phyloP scores from a whole-genome alignment of 2,113 vertebrate species.

The Microcebus murinus region DNA sequence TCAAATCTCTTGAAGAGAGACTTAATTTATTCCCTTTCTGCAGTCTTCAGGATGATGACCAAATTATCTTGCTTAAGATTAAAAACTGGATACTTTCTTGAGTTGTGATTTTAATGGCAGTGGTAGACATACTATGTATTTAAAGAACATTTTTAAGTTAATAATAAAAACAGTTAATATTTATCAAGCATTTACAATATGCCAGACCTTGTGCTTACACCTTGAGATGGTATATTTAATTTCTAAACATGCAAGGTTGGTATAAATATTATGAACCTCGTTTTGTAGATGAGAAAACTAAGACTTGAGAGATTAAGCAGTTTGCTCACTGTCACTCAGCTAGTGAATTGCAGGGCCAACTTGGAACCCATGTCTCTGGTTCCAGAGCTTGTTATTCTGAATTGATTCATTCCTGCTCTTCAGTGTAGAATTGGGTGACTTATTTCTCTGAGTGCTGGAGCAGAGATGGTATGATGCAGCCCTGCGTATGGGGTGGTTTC shows the following conservation, averaged over 20 bases:
- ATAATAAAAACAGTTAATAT: neutral
- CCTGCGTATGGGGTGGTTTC: rapidly evolving
- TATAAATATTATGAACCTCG: neutral
- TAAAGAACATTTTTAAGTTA: neutral
- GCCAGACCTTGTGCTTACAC: neutral
- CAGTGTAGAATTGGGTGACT: too few relatives aligned
- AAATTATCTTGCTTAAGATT: neutral
- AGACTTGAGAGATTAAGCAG: neutral
- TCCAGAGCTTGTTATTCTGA: neutral
- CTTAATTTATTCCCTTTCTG: neutral
- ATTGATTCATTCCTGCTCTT: neutral
- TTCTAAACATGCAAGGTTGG: neutral
- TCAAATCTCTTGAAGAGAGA: neutral
- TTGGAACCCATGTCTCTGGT: neutral
- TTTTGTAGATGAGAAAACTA: neutral
- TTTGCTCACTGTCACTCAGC: neutral
- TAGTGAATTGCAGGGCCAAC: neutral
- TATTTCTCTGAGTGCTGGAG: neutral
- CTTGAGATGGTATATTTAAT: too few relatives aligned
- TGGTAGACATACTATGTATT: neutral
- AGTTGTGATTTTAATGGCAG: neutral
- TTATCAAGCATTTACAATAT: neutral
- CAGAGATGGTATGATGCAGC: rapidly evolving
- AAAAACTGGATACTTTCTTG: neutral
- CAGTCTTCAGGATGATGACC: neutral